Evolutionary conservation across 2,113 vertebrate genomes (phyloP).

Genomic region (Gulo gulo): DNA sequence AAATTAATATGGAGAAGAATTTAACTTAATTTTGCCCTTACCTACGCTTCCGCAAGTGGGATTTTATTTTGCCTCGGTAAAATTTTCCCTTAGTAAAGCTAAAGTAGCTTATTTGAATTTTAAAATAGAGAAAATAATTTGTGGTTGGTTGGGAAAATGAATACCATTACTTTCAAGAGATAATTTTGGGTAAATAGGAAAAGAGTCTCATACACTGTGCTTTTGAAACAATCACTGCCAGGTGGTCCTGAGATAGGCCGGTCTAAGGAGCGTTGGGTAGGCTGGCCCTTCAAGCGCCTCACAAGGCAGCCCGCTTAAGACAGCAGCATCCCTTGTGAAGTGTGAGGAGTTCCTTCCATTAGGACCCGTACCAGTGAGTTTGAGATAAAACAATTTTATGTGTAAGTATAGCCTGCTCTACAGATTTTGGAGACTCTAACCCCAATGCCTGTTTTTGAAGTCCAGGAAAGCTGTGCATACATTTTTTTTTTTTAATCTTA

Average conservation of each 20-base stretch:
- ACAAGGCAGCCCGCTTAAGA: not conserved
- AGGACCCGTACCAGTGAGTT: not conserved
- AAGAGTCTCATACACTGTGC: not conserved
- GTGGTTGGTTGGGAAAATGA: not conserved
- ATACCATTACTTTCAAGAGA: not conserved
- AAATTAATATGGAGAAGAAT: not conserved
- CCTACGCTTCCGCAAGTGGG: not conserved
- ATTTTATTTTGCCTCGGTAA: constrained; percentile 1
- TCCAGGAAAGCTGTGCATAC: not conserved
- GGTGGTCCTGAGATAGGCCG: not conserved
- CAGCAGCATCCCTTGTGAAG: not conserved
- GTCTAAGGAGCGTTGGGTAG: not conserved
- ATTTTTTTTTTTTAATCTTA: not conserved
- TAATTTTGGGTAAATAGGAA: not conserved
- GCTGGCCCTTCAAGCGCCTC: not conserved
- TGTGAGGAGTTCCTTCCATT: not conserved
- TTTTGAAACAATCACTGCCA: not conserved
- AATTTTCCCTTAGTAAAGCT: constrained; percentile 21
- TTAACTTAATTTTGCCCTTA: not conserved
- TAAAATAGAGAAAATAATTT: not conserved
- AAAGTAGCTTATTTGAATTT: not conserved
- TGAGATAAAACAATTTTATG: not conserved
- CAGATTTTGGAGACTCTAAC: not conserved
- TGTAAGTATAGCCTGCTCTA: not conserved
- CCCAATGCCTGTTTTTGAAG: not conserved